A percentile compares a stretch with the other conserved stretches of the same genome.
Conservation (phyloP, 2,797 vertebrate species). For the Chloroceryle inda region DNA sequence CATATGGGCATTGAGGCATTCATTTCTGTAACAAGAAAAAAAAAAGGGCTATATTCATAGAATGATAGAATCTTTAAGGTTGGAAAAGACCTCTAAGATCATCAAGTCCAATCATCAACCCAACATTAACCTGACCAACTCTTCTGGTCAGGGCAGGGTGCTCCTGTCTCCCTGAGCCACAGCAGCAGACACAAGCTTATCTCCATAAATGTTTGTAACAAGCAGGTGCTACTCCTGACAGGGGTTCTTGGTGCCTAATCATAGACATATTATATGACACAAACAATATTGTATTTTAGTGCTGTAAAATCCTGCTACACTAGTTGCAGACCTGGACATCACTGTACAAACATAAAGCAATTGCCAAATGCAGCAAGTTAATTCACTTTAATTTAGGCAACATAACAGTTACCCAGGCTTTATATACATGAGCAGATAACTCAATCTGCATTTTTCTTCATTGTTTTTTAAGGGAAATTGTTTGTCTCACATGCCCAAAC, state of each 20-base stretch:
- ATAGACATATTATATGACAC: background rate
- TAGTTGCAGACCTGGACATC: background rate
- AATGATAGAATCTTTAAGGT: too few relatives aligned
- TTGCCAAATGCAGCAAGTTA: background rate
- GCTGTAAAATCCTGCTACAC: background rate
- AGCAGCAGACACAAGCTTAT: background rate
- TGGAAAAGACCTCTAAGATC: too few relatives aligned
- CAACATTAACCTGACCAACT: too few relatives aligned
- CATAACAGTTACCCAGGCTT: background rate
- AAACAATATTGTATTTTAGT: background rate
- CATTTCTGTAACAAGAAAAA: background rate
- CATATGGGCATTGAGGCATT: background rate
- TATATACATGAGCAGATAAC: background rate
- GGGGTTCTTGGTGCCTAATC: background rate
- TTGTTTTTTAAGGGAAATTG: background rate
- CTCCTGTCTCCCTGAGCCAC: background rate
- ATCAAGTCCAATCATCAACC: too few relatives aligned
- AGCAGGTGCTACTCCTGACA: background rate
- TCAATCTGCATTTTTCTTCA: background rate
- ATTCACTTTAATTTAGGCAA: background rate
- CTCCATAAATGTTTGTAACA: background rate
- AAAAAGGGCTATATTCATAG: background rate
- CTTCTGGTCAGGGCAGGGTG: background rate
- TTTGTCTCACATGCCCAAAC: background rate
- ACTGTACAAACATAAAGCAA: background rate